Evolutionary conservation across 1,140 invertebrate genomes (phyloP), one percentile per base, ranked within the genome.

Genomic region (Brachionus plicatilis): DNA sequence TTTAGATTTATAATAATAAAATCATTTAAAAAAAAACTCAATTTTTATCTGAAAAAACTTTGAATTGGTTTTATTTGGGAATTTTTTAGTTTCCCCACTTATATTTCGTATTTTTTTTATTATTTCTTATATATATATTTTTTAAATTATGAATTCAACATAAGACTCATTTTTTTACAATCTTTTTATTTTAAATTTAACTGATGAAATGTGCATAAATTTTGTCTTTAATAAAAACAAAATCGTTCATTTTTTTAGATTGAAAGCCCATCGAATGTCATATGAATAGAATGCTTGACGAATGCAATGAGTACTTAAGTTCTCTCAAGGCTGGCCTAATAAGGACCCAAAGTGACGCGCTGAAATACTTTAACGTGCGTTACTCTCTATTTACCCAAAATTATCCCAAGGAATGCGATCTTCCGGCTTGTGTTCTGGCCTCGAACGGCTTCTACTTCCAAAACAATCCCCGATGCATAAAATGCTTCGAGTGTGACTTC

Each of bases 331-430:
- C 72, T 4, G 45, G 45, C 27, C 41, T 11, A 53, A 76, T 76
- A 50, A 47, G 27, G 17, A 76, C 72, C n/a, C 72, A 76, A 4
- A 76, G 27, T 17, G 72, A 76, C 43, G 72, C 72, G 9, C 20
- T 76, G 9, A 76, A 76, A 50, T 76, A 50, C 45, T 76, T 76
- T 17, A 76, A 76, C 24, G 72, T 76, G 4, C 72, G 72, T 8
- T 76, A 76, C 43, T 76, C 72, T 27, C 24, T 47, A 17, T 76
- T 76, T 33, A 76, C 27, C 17, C 72, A 76, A 47, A 50, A 50
- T 17, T 76, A 53, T 76, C 72, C 72, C 3, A 76, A 76, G 33
- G 72, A 76, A 12, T 50, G 72, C 33, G 8, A 27, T 27, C 20
- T 76, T 29, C 72, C 72, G 4, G 72, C 43, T 12, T 76, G 72